A percentile compares a stretch with the other conserved stretches of the same genome.
These are phyloP conservation scores for Salvator merianae DNA, from an alignment of 2,113 vertebrate species.

Conservation along the genomic window DNA sequence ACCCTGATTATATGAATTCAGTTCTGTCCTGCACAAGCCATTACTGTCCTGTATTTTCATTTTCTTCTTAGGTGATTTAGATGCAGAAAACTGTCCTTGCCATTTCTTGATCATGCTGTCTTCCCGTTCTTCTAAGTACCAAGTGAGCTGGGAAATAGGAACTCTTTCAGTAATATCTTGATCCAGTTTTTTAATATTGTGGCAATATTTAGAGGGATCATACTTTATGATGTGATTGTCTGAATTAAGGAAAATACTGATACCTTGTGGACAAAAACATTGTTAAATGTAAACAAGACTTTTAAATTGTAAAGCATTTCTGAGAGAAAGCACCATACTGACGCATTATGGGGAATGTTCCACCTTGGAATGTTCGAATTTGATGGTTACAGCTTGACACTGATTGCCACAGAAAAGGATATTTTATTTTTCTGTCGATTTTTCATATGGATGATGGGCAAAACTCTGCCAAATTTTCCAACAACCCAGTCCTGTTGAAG, in stretches of 20 bases:
- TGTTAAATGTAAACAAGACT: background rate
- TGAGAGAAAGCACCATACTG: background rate
- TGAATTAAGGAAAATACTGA: conserved; percentile 74
- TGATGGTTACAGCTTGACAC: background rate
- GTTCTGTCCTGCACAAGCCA: background rate
- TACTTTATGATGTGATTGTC: conserved; percentile 82
- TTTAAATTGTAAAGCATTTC: background rate
- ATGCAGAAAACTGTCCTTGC: conserved; percentile 78
- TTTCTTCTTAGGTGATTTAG: conserved; percentile 47
- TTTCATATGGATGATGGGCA: conserved; percentile 88
- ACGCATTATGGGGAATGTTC: too few relatives aligned
- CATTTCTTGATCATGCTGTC: conserved; percentile 82
- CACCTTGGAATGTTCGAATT: too few relatives aligned
- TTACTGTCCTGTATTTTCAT: conserved; percentile 10
- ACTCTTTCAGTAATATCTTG: conserved; percentile 50
- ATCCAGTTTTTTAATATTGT: conserved; percentile 89
- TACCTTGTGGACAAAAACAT: too few relatives aligned
- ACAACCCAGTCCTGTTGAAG: conserved; percentile 92
- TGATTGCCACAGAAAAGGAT: conserved; percentile 76
- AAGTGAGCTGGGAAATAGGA: conserved; percentile 84
- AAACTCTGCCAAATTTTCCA: conserved; percentile 94
- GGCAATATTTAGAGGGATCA: conserved; percentile 95
- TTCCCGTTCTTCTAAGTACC: conserved; percentile 80
- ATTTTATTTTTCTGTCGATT: conserved; percentile 81
- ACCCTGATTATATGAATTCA: background rate